These are phyloP conservation scores for Piprites chloris DNA, from an alignment of 2,113 vertebrate species.

Conservation along the genomic window DNA sequence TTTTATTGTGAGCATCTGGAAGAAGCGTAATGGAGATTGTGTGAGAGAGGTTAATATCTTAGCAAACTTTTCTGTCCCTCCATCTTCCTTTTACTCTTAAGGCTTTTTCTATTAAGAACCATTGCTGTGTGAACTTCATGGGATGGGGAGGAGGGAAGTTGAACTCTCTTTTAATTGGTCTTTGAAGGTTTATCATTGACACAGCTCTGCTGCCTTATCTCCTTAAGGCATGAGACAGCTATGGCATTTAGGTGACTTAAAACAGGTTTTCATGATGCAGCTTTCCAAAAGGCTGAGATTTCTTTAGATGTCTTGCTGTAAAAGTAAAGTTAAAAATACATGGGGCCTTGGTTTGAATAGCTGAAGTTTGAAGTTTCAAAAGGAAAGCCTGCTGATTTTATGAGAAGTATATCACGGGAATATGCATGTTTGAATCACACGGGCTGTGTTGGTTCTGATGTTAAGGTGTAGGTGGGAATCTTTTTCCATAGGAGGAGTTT, in stretches of 20 bases:
- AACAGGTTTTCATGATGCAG: not conserved
- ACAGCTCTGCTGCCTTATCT: not conserved
- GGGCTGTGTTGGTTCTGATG: not conserved
- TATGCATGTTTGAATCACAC: not conserved
- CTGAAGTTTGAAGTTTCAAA: not conserved
- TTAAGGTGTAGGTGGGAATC: not conserved
- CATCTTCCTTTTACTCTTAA: not conserved
- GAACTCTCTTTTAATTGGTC: not conserved
- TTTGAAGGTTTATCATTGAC: not conserved
- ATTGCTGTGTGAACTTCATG: not conserved
- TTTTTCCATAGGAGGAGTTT: not conserved
- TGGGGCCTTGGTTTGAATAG: not conserved
- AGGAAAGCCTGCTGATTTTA: not conserved
- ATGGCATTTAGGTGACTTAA: not conserved
- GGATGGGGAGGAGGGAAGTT: fast-evolving
- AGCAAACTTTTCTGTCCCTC: not conserved
- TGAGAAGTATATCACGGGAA: not conserved
- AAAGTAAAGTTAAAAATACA: not conserved
- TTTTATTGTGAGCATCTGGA: not conserved
- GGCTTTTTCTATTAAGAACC: not conserved
- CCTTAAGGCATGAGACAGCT: not conserved
- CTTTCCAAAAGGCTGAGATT: not conserved
- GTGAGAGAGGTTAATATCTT: not conserved
- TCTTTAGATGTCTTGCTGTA: not conserved
- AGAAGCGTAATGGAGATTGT: not conserved